Percentiles rank a stretch among this genome's conserved stretches.
Evolutionary conservation across 2,797 vertebrate genomes (phyloP).

Genomic region (Esox masquinongy): DNA sequence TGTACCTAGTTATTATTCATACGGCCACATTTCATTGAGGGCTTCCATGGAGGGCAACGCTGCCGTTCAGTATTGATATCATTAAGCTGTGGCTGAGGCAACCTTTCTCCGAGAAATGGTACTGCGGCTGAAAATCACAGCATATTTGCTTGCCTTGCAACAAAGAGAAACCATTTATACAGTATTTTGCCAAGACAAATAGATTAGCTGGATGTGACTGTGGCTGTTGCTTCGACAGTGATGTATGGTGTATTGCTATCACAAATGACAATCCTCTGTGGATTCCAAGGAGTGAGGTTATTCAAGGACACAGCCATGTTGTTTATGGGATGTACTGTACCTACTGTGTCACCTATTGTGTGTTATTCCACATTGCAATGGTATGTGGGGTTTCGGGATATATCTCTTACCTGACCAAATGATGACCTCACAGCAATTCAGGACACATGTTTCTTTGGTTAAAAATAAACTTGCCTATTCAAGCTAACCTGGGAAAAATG

Average conservation of each 20-base stretch:
- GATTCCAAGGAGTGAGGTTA: slow-evolving; percentile 70
- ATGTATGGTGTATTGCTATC: slow-evolving; percentile 70
- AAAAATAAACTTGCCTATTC: neutral
- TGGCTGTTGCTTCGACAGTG: slow-evolving; percentile 69
- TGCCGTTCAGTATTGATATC: neutral
- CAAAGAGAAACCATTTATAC: slow-evolving; percentile 65
- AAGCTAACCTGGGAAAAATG: neutral
- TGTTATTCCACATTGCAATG: neutral
- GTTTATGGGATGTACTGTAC: slow-evolving; percentile 35
- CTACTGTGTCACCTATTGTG: neutral
- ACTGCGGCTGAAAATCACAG: slow-evolving; percentile 29
- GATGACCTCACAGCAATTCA: neutral
- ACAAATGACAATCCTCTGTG: slow-evolving; percentile 54
- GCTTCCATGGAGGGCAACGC: neutral
- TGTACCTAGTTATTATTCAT: neutral
- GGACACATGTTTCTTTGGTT: neutral
- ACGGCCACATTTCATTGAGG: neutral
- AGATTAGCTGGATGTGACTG: slow-evolving; percentile 70
- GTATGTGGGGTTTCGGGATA: neutral
- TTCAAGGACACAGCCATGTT: slow-evolving; percentile 36
- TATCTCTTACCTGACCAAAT: neutral
- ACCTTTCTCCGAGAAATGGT: slow-evolving; percentile 5
- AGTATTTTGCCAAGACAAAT: slow-evolving; percentile 68
- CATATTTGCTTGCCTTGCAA: slow-evolving; percentile 59
- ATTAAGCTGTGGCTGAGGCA: neutral